Conservation (phyloP, 1,140 invertebrate genomes). For the Drosophila murphyi region DNA sequence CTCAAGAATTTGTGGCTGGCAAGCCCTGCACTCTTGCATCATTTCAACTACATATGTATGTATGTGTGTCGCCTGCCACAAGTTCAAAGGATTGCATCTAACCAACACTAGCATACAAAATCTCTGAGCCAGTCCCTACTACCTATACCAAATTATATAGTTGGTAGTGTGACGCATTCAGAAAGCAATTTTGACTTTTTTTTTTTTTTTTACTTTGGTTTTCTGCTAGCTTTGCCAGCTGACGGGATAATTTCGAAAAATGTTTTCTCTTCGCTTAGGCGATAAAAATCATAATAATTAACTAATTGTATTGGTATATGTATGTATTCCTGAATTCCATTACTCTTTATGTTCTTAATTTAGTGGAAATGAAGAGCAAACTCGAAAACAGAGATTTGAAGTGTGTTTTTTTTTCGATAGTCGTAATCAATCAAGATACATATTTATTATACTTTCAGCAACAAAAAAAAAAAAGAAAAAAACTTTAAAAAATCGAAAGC, state of each 20-base stretch:
- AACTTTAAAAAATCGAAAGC: constrained; percentile 11
- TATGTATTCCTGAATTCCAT: constrained; percentile 33
- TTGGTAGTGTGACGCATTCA: background rate
- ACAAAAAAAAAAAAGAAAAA: constrained; percentile 16
- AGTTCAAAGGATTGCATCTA: constrained; percentile 42
- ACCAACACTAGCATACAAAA: constrained; percentile 26
- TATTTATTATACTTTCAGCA: constrained; percentile 33
- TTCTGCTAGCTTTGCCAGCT: background rate
- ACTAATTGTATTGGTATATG: constrained; percentile 33
- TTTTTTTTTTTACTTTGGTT: background rate
- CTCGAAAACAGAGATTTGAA: background rate
- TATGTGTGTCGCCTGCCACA: constrained; percentile 10
- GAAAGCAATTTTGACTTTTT: background rate
- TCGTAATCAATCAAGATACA: constrained; percentile 27
- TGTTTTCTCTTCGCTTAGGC: constrained; percentile 23
- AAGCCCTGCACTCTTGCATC: background rate
- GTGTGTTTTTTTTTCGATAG: constrained; percentile 9
- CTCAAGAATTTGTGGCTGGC: background rate
- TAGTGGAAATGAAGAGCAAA: constrained; percentile 1
- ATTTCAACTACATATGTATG: background rate
- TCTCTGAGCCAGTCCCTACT: constrained; percentile 21
- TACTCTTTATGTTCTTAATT: constrained; percentile 12
- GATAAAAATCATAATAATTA: constrained; percentile 10
- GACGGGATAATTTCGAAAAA: constrained; percentile 21
- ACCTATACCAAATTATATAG: background rate